Evolutionary conservation across 2,113 vertebrate species (phyloP), one percentile per base, ranked within the genome.

Genomic region (Sapayoa aenigma): DNA sequence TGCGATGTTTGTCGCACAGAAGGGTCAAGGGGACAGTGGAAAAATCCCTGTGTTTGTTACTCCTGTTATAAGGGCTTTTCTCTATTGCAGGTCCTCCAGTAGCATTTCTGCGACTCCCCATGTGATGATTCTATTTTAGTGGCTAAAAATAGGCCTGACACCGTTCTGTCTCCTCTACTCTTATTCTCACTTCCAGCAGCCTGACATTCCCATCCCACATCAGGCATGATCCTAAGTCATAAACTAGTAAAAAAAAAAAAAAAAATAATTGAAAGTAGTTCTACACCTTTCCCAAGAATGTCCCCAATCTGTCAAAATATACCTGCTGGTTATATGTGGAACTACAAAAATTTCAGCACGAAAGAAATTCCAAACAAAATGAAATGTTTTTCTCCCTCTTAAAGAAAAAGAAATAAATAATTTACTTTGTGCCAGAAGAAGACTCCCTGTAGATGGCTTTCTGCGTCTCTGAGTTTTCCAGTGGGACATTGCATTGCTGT

Each of bases 41-140:
- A 89, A 76, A 90, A 62, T 79, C 84, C 87, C 68, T 76, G 63
- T 87, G 12, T 87, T 96, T 91, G 59, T 94, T 39, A 78, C 84
- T 95, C 12, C 9, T 79, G 31, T 90, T 95, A n/a, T 63, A 93
- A 95, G 95, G 94, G 95, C 62, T 94, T 93, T 91, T 96, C 96
- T 96, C 83, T 93, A 79, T 93, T 88, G 88, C 95, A 96, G 87
- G 77, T 76, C 90, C 94, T 95, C 93, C 96, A 42, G 63, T 91
- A 66, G 82, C 83, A 52, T 94, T 94, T 94, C 92, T 84, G 66
- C 19, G 31, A 50, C 81, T 95, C 72, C 93, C 87, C 84, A 71
- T 73, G 90, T 63, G 76, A 50, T 52, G 76, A 68, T 85, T 93
- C 94, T 93, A 84, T 85, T 68, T 85, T 89, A 92, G 67, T 86